A percentile compares a stretch with the other conserved stretches of the same genome.
phyloP scores from a whole-genome alignment of 2,113 vertebrate genomes.

The Gopherus flavomarginatus region DNA sequence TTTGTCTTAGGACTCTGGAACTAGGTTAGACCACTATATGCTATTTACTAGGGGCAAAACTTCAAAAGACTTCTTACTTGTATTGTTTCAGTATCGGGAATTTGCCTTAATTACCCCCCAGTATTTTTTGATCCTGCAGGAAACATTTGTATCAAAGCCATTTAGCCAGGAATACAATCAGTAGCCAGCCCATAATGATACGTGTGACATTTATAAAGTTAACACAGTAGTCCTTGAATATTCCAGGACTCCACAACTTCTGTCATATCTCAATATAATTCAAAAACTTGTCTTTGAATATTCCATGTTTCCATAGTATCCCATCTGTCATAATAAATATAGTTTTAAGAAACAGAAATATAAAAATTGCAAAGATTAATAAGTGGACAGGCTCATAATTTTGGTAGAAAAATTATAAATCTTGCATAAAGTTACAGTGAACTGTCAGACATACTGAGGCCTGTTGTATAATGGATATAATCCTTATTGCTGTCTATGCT shows the following conservation, averaged over 20 bases:
- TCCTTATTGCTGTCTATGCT: neutral
- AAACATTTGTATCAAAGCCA: neutral
- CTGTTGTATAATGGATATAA: neutral
- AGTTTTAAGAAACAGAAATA: neutral
- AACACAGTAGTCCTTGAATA: neutral
- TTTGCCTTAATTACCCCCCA: neutral
- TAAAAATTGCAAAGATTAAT: neutral
- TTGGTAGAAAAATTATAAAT: neutral
- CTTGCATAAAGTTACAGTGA: neutral
- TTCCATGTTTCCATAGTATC: neutral
- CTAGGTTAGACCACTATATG: neutral
- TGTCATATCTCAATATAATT: neutral
- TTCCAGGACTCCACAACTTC: neutral
- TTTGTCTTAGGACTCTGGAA: neutral
- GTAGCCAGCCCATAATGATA: neutral
- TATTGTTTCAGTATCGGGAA: neutral
- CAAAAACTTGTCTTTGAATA: neutral
- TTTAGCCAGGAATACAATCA: neutral
- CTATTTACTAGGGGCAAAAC: neutral
- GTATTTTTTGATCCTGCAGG: neutral
- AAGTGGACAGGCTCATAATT: neutral
- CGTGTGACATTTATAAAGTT: neutral
- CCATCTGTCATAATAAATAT: neutral
- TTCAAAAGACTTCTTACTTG: neutral
- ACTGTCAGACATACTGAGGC: neutral